Conservation (phyloP, 2,113 vertebrate species). For the Carassius gibelio region DNA sequence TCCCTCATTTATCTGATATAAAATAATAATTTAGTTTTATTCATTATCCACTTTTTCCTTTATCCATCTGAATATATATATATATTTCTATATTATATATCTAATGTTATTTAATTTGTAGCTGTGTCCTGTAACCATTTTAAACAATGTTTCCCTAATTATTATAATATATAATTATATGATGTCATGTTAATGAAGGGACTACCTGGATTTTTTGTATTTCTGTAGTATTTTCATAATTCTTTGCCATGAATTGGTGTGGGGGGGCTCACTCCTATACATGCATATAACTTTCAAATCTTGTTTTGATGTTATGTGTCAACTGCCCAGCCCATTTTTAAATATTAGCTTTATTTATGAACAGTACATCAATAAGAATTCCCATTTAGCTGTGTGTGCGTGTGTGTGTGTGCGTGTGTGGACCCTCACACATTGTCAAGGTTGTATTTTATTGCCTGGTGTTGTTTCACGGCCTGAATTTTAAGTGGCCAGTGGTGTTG, state of each 20-base stretch:
- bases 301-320: neutral
- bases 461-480: constrained; percentile 29
- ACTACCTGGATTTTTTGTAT: no score
- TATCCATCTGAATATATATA: no score
- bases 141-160: no score
- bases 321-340: neutral
- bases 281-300: neutral
- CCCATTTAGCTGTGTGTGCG: neutral
- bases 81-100: no score
- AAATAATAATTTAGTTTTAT: neutral
- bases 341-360: constrained; percentile 8
- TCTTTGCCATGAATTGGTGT: no score
- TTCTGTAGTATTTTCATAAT: no score
- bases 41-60: no score
- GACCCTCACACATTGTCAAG: constrained; percentile 25
- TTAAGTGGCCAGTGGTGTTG: constrained; percentile 3
- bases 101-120: no score
- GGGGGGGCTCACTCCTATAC: neutral
- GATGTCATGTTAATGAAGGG: no score
- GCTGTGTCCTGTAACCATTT: no score
- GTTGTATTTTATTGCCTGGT: constrained; percentile 32
- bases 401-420: neutral
- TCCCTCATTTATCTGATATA: neutral
- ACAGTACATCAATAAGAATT: neutral
- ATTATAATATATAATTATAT: no score